Evolutionary conservation across 2,888 invertebrate genomes (phyloP).

Genomic region (Aradus depressus): DNA sequence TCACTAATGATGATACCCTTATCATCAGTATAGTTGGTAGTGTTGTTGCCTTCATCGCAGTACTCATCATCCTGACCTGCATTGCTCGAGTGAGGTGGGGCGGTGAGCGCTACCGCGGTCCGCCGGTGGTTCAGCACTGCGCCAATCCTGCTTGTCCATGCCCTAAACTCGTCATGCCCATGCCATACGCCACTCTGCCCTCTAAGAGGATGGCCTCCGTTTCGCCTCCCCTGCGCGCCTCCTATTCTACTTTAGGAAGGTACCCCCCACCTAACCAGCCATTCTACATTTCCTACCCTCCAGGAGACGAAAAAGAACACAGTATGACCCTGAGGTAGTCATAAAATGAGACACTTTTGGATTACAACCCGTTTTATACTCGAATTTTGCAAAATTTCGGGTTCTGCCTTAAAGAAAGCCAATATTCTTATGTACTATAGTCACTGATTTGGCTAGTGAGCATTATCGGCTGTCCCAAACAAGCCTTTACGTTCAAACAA

Average conservation of each 20-base stretch:
- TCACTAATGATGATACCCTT: constrained; percentile 80
- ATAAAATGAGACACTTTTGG: neutral
- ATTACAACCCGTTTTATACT: neutral
- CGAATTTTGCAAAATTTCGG: too few relatives aligned
- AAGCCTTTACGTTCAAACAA: too few relatives aligned
- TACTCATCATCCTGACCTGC: constrained; percentile 79
- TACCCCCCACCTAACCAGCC: constrained; percentile 37
- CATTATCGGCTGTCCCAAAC: too few relatives aligned
- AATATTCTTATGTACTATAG: too few relatives aligned
- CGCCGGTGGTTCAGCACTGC: constrained; percentile 29
- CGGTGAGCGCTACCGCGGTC: constrained; percentile 44
- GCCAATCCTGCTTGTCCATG: constrained; percentile 32
- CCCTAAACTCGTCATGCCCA: constrained; percentile 34
- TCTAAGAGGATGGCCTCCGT: constrained; percentile 36
- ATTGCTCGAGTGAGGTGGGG: constrained; percentile 58
- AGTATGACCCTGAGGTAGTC: constrained; percentile 15
- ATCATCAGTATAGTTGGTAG: constrained; percentile 92
- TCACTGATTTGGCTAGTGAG: too few relatives aligned
- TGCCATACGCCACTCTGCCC: constrained; percentile 43
- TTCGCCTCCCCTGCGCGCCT: constrained; percentile 40
- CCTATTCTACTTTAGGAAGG: constrained; percentile 53
- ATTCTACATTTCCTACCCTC: constrained; percentile 51
- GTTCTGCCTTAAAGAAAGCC: too few relatives aligned
- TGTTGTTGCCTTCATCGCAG: constrained; percentile 80
- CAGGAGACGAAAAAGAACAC: constrained; percentile 45